Evolutionary conservation across 2,797 vertebrate species (phyloP), one percentile per base, ranked within the genome.

Genomic region (Muscicapa striata): DNA sequence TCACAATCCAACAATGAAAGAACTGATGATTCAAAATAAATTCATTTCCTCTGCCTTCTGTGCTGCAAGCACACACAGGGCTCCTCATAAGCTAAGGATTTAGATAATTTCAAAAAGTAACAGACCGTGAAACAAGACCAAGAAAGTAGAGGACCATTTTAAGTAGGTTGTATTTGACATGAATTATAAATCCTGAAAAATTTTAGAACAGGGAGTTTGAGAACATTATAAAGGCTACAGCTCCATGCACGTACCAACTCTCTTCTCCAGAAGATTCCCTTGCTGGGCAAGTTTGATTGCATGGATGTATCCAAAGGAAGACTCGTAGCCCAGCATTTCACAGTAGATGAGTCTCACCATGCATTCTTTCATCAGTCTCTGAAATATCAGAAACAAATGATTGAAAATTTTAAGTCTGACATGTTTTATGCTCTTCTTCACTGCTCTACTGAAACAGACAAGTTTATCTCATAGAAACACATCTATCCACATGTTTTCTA

Each of bases 211-310:
- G 41, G 20, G 10, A 41, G 20, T 61, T 19, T 51, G 46, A 84
- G 19, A 84, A 51, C 15, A 66, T 34, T 43, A 55, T 15, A 34
- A 84, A 63, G 34, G 34, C 24, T 62, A 46, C 10, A 82, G 51
- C 9, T 66, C 26, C 18, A 41, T 20, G 54, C 57, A 98, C 99
- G 20, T 98, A 99, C 99, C 99, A 17, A 99, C 99, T 99, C 99
- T 98, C 96, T 99, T 99, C 96, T 99, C 99, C 97, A 99, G 96
- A 72, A 98, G 98, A 34, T 98, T 98, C 95, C 99, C 99, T 97
- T 99, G 99, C 85, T 99, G 99, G n/a, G 99, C 99, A 87, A 99
- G 97, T 96, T 99, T 99, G 94, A 99, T 99, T 62, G 99, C 99
- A 18, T 99, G 99, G 96, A 99, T 99, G 61, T 99, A 99, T 54